Evolutionary conservation across 2,113 vertebrate species (phyloP).

Genomic region (Eulemur rufifrons): DNA sequence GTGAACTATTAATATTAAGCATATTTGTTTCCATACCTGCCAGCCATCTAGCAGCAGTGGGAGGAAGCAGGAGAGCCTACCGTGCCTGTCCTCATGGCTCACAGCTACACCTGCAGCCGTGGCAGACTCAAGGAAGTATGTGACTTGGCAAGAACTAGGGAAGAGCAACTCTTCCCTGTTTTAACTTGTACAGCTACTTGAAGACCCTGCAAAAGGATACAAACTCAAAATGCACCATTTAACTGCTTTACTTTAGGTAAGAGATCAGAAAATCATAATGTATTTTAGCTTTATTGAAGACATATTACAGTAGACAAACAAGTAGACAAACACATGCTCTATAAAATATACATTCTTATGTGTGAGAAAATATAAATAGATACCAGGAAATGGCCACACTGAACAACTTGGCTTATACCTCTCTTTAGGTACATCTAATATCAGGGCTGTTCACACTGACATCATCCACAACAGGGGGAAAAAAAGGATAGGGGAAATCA

Average conservation of each 20-base stretch:
- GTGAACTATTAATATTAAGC: neutral
- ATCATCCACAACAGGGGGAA: neutral
- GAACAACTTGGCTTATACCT: conserved; percentile 55
- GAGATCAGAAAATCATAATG: neutral
- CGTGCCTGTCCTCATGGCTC: fast-evolving
- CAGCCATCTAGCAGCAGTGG: neutral
- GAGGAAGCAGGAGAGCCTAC: neutral
- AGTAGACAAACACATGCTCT: conserved; percentile 84
- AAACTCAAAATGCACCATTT: neutral
- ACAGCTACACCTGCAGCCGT: fast-evolving
- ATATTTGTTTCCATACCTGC: neutral
- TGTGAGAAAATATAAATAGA: conserved; percentile 85
- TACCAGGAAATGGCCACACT: conserved; percentile 72
- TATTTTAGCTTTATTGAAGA: conserved; percentile 82
- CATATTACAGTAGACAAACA: conserved; percentile 83
- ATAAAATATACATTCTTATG: conserved; percentile 87
- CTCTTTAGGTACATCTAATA: neutral
- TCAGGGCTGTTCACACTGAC: conserved; percentile 20
- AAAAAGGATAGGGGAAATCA: neutral
- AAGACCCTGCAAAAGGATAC: neutral
- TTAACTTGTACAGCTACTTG: neutral
- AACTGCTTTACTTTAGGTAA: neutral
- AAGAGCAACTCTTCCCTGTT: neutral
- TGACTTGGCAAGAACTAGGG: neutral
- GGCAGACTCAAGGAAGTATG: neutral